Base-by-base conservation (phyloP, 1,140 invertebrate species). In the Bombus turneri region DNA sequence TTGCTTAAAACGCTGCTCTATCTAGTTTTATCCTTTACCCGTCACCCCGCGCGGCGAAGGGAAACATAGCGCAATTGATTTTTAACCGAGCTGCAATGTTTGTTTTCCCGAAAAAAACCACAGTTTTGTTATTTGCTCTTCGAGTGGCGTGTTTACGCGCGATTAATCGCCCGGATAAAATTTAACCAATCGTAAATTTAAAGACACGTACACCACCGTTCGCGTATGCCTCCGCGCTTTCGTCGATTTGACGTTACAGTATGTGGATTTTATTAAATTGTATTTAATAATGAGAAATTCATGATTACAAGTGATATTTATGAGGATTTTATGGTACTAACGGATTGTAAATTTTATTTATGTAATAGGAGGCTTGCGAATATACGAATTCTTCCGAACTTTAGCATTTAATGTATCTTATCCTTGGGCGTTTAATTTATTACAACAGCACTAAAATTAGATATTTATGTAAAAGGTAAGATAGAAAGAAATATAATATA, bases 1-100 rank as follows among this genome's bases (percentile, higher is more conserved):
- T 39, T 57, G 76, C 77, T 87, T 62, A 66, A 78, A 83, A 64
- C 22, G 8, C 43, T 34, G n/a, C 39, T 41, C 18, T 15, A 15
- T 25, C 34, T 4, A n/a, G 75, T 71, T 59, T 37, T 69, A 22
- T 69, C 28, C 47, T 31, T 12, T 12, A 25, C 25, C 39, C 39
- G 12, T 6, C 13, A n/a, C 5, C 6, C 6, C 9, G 3, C 68
- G 10, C 12, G 1, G 25, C 47, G 3, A n/a, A 28, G 69, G 39
- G 69, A n/a, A 72, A n/a, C 28, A 72, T n/a, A 3, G 22, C 9
- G 34, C 31, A 12, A 68, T 68, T 68, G 66, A 68, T 68, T 68
- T 68, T 68, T 68, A 68, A 68, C 18, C 34, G 34, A 37, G 31
- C 31, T 22, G 34, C 22, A 31, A 68, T 68, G 66, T 68, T 68